phyloP scores from a whole-genome alignment of 1,140 invertebrate species.

The Dendrolimus punctatus region DNA sequence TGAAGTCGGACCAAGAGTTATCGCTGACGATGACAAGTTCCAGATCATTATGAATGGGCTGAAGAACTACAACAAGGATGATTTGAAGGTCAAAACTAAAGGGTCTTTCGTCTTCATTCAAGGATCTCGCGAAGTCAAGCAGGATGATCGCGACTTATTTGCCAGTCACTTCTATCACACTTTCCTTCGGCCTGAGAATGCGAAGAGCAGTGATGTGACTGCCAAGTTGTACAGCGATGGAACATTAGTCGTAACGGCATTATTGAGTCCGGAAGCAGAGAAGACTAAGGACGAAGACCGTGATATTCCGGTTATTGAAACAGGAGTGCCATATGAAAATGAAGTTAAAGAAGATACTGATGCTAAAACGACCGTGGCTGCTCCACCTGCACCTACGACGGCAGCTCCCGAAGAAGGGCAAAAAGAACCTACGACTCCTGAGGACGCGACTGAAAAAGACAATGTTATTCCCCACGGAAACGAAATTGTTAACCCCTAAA shows the following conservation, averaged over 20 bases:
- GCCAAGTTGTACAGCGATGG: slow-evolving; percentile 41
- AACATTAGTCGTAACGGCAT: slow-evolving; percentile 37
- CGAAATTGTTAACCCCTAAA: slow-evolving; percentile 41
- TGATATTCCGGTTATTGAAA: slow-evolving; percentile 46
- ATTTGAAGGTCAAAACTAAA: slow-evolving; percentile 57
- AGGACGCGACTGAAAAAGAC: slow-evolving; percentile 45
- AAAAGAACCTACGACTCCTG: slow-evolving; percentile 39
- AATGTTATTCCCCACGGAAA: slow-evolving; percentile 48
- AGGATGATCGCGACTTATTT: slow-evolving; percentile 46
- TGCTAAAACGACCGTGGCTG: neutral
- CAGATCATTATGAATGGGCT: slow-evolving; percentile 46
- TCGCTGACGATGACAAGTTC: slow-evolving; percentile 49
- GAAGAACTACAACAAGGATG: slow-evolving; percentile 51
- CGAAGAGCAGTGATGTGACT: slow-evolving; percentile 36
- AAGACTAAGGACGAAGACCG: slow-evolving; percentile 24
- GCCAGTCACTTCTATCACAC: slow-evolving; percentile 64
- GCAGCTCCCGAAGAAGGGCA: slow-evolving; percentile 20
- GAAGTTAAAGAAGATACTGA: slow-evolving; percentile 2
- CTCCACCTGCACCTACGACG: neutral
- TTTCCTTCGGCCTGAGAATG: slow-evolving; percentile 45
- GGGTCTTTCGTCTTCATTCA: slow-evolving; percentile 54
- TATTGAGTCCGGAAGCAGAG: slow-evolving; percentile 24
- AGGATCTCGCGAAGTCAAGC: slow-evolving; percentile 52
- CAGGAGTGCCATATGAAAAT: slow-evolving; percentile 25
- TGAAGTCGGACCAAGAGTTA: slow-evolving; percentile 48